These are phyloP conservation scores for Metacarcinus magister DNA, from an alignment of 2,888 invertebrate species.

Conservation along the genomic window DNA sequence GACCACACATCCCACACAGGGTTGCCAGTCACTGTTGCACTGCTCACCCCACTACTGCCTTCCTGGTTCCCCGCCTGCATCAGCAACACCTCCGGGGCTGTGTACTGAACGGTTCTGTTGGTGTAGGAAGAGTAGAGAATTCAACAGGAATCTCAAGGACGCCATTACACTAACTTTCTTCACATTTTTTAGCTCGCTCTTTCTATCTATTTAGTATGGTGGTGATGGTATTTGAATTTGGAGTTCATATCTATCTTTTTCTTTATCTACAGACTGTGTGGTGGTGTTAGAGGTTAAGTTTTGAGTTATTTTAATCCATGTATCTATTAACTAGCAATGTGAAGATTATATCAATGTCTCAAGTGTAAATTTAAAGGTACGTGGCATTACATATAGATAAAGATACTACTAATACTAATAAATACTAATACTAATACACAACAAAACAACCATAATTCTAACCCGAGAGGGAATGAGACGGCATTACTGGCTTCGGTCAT, in stretches of 20 bases:
- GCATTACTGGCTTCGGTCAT: conserved; percentile 95
- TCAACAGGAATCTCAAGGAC: no score
- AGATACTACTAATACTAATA: neutral
- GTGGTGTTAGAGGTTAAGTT: no score
- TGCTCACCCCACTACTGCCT: conserved; percentile 84
- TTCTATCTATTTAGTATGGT: no score
- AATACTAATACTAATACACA: neutral
- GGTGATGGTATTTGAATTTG: no score
- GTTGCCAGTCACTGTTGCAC: conserved; percentile 85
- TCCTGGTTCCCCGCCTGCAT: conserved; percentile 86
- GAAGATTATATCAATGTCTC: no score
- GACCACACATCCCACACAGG: conserved; percentile 97
- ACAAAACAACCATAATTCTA: conserved; percentile 74
- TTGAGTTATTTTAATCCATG: neutral
- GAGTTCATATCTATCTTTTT: neutral
- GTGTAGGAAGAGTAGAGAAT: neutral
- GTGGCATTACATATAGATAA: neutral
- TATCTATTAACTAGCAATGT: neutral
- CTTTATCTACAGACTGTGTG: neutral
- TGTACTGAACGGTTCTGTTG: conserved; percentile 88
- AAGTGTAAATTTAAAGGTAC: no score
- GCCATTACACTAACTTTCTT: no score
- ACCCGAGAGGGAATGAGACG: conserved; percentile 92
- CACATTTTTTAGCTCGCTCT: no score
- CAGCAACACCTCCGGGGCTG: conserved; percentile 93